Evolutionary conservation across 2,797 vertebrate species (phyloP).

Genomic region (Myripristis jacobus): DNA sequence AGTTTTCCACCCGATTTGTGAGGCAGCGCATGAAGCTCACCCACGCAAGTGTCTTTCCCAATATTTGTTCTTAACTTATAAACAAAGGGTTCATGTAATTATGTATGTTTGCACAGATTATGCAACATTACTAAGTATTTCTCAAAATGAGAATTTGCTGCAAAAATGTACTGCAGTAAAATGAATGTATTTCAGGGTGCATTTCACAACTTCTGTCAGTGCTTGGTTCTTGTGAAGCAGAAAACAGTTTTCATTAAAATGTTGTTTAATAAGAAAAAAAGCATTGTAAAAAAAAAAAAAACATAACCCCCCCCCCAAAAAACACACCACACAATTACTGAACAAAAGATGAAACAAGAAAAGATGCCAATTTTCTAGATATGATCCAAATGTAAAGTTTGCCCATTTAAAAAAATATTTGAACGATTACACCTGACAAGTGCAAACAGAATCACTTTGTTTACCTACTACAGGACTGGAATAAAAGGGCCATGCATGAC

Average conservation of each 20-base stretch:
- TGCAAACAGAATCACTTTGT: not conserved
- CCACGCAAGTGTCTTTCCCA: constrained; percentile 6
- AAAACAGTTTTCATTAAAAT: constrained; percentile 15
- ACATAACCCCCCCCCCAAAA: too few relatives aligned
- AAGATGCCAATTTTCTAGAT: not conserved
- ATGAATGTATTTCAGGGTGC: constrained; percentile 72
- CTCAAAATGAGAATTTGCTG: constrained; percentile 59
- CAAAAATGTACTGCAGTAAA: constrained; percentile 75
- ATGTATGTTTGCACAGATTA: constrained; percentile 71
- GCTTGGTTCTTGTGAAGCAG: constrained; percentile 27
- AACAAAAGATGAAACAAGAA: constrained; percentile 20
- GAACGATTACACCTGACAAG: not conserved
- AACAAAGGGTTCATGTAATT: constrained; percentile 65
- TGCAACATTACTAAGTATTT: constrained; percentile 49
- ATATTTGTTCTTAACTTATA: constrained; percentile 54
- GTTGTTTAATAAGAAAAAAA: constrained; percentile 59
- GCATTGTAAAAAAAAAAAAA: constrained; percentile 47
- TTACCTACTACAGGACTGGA: constrained; percentile 13
- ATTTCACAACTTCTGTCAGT: constrained; percentile 43
- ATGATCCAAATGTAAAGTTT: not conserved
- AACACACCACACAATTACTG: not conserved
- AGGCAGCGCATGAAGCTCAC: not conserved
- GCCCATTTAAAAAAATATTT: constrained; percentile 1
- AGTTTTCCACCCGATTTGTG: too few relatives aligned
- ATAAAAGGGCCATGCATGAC: constrained; percentile 27